Conservation (phyloP, 2,113 vertebrate species). For the Dipodomys spectabilis region DNA sequence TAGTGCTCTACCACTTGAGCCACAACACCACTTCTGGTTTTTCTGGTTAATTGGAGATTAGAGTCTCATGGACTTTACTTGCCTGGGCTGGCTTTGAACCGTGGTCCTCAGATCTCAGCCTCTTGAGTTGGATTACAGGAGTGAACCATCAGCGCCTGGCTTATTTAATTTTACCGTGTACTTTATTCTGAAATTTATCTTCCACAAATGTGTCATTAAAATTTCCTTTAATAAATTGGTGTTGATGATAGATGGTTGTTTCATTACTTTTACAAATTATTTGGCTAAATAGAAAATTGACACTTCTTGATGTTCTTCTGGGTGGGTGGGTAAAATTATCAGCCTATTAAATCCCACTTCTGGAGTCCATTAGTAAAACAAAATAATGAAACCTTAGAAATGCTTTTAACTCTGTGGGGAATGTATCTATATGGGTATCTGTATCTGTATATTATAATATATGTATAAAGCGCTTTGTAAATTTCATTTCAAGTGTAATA, state of each 20-base stretch:
- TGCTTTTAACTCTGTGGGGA: neutral
- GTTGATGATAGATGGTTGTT: neutral
- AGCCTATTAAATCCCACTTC: neutral
- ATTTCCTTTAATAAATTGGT: conserved; percentile 26
- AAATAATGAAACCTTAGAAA: neutral
- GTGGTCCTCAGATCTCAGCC: too few relatives aligned
- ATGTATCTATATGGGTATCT: neutral
- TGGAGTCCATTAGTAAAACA: neutral
- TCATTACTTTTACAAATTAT: neutral
- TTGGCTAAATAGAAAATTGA: conserved; percentile 34
- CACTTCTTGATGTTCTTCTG: neutral
- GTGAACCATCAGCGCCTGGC: too few relatives aligned
- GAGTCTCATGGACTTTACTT: too few relatives aligned
- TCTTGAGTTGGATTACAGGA: too few relatives aligned
- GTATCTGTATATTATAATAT: neutral
- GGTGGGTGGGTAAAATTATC: neutral
- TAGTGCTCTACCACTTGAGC: too few relatives aligned
- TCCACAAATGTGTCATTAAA: neutral
- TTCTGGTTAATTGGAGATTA: too few relatives aligned
- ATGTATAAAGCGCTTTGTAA: too few relatives aligned
- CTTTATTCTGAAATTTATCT: conserved; percentile 7
- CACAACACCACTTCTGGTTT: too few relatives aligned
- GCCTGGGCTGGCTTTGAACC: too few relatives aligned
- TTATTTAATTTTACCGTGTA: conserved; percentile 47
- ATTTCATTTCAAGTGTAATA: too few relatives aligned